phyloP scores from a whole-genome alignment of 2,888 invertebrate species.

The Bedellia somnulentella region DNA sequence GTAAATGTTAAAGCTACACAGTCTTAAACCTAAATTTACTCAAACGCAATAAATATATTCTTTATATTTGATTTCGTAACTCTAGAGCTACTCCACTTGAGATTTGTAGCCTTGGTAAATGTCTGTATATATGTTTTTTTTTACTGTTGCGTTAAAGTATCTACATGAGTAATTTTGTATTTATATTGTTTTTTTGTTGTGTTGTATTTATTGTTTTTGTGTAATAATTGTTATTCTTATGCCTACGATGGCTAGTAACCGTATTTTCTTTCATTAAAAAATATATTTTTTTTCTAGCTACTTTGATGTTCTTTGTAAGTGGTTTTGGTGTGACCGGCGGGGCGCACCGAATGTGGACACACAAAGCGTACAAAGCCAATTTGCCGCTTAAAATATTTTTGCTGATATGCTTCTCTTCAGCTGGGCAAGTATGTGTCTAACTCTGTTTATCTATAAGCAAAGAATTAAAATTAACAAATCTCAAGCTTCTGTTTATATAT shows the following conservation, averaged over 20 bases:
- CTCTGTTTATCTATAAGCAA: too few species aligned
- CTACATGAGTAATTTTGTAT: neutral
- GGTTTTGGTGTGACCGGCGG: slow-evolving; percentile 73
- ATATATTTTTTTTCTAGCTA: slow-evolving; percentile 38
- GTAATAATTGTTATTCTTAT: too few species aligned
- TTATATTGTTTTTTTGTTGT: neutral
- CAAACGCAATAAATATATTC: too few species aligned
- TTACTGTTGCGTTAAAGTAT: slow-evolving; percentile 1
- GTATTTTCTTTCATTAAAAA: neutral
- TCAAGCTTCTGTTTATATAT: neutral
- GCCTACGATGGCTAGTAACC: neutral
- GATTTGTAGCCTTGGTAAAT: too few species aligned
- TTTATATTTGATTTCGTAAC: too few species aligned
- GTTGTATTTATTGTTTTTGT: neutral
- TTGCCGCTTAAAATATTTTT: slow-evolving; percentile 62
- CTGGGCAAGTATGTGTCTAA: slow-evolving; percentile 74
- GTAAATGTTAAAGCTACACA: too few species aligned
- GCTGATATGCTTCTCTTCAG: slow-evolving; percentile 62
- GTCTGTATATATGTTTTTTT: too few species aligned
- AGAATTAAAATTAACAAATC: slow-evolving; percentile 3
- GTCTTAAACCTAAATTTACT: too few species aligned
- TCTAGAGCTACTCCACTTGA: too few species aligned
- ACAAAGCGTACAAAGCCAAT: slow-evolving; percentile 69
- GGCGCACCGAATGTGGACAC: slow-evolving; percentile 71
- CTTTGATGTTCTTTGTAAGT: slow-evolving; percentile 59